Percentiles rank a stretch among this genome's conserved stretches.
These are phyloP conservation scores for Alectoris magna DNA, from an alignment of 2,797 vertebrate species.

Conservation along the genomic window DNA sequence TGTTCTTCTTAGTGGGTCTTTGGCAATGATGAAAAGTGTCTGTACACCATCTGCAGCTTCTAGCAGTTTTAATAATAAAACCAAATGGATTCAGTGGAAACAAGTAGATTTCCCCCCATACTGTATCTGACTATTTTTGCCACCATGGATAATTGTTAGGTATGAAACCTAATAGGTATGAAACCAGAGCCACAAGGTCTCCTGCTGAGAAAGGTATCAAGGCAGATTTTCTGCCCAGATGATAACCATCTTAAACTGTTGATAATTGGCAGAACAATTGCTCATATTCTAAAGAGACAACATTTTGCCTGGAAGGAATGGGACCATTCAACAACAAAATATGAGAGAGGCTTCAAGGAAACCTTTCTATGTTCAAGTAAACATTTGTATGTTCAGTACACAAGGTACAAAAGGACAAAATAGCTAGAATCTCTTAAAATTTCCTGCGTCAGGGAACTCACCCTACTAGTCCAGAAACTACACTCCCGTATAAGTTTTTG, in stretches of 20 bases:
- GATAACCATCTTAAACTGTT: not conserved
- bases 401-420: not conserved
- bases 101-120: accelerated
- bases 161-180: not conserved
- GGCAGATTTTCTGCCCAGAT: not conserved
- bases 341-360: not conserved
- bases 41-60: not conserved
- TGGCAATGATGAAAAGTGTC: not conserved
- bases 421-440: not conserved
- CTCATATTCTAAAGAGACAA: not conserved
- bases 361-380: not conserved
- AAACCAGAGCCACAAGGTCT: not conserved
- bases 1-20: not conserved
- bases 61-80: not conserved
- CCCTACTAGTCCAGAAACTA: not conserved
- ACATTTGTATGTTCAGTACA: not conserved
- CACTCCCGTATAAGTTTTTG: not conserved
- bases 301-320: not conserved
- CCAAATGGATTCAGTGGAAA: not conserved
- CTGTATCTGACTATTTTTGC: not conserved
- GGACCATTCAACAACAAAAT: not conserved
- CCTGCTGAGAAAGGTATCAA: not conserved
- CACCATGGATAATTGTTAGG: not conserved
- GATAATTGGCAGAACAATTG: not conserved
- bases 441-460: not conserved